Base-by-base conservation (phyloP, 2,888 invertebrate species). In the Drosophila meridiana region DNA sequence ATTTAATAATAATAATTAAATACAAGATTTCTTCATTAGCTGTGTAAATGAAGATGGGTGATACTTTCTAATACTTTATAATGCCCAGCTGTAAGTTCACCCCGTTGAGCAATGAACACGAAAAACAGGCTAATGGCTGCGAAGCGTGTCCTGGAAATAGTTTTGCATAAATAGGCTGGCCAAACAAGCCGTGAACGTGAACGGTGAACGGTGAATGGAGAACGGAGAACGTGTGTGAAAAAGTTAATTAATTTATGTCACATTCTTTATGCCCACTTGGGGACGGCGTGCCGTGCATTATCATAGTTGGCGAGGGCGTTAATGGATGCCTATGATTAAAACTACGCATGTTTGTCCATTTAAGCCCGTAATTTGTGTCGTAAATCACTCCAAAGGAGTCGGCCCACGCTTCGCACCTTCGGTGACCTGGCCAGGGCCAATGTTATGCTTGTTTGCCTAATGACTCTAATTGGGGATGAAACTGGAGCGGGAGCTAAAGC, bases 261-360 rank as follows among this genome's bases (percentile, higher is more conserved):
- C 81, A 82, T 76, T 73, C 73, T 73, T 84, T 83, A 87, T 86
- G 83, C 79, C 48, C 83, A 83, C 60, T 74, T 76, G 75, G 87
- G 87, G 58, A 79, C 63, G 58, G 73, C 65, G 36, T 28, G 42
- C 34, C 53, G 50, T 57, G 30, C 56, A 38, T 47, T 47, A 48
- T 38, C 43, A 30, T 28, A 72, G 74, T 78, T 80, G 50, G 42
- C 63, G 48, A 55, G 65, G 68, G 60, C 79, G 57, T 76, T 87
- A 87, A 87, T 86, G 87, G 77, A 77, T 47, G 72, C 72, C 80
- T 65, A 87, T 87, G 87, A 86, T 87, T 86, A 87, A 86, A 87
- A 87, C 87, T 86, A 87, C 78, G 84, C 87, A 86, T 87, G 87
- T 88, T 88, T 82, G 83, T 85, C 87, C 88, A 87, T 87, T 87